Evolutionary conservation across 2,888 invertebrate genomes (phyloP).

Genomic region (Sinotaia quadrata): DNA sequence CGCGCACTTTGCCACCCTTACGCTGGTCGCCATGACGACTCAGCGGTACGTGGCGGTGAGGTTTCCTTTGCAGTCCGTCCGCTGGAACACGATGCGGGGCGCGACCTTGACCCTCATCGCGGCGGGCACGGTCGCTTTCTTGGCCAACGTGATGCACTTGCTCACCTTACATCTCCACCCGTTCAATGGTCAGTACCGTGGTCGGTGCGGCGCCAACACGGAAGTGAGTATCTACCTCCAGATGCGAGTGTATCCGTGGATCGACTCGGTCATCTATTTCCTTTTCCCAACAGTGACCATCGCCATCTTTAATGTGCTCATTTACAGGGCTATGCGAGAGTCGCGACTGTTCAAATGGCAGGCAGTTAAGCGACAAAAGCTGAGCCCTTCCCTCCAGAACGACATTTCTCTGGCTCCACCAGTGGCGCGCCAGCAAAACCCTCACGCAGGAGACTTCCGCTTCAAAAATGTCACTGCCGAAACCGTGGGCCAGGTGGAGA

Average conservation of each 20-base stretch:
- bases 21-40: conserved; percentile 2
- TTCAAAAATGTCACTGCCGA: too few species aligned
- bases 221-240: not conserved
- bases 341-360: not conserved
- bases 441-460: too few species aligned
- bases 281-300: not conserved
- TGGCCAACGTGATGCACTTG: conserved; percentile 5
- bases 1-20: conserved; percentile 6
- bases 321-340: not conserved
- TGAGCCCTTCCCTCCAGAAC: too few species aligned
- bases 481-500: too few species aligned
- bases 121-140: not conserved
- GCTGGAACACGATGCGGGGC: conserved; percentile 2
- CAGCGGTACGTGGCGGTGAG: conserved; percentile 1
- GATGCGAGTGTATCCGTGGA: conserved; percentile 9
- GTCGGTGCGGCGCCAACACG: not conserved
- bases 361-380: not conserved
- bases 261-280: conserved; percentile 6
- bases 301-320: not conserved
- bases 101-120: not conserved
- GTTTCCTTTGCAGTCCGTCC: not conserved
- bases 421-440: too few species aligned
- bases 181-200: conserved; percentile 6
- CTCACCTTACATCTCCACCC: not conserved
- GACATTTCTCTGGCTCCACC: too few species aligned